Base-by-base conservation (phyloP, 2,797 vertebrate species). In the Enteromius viviparus region DNA sequence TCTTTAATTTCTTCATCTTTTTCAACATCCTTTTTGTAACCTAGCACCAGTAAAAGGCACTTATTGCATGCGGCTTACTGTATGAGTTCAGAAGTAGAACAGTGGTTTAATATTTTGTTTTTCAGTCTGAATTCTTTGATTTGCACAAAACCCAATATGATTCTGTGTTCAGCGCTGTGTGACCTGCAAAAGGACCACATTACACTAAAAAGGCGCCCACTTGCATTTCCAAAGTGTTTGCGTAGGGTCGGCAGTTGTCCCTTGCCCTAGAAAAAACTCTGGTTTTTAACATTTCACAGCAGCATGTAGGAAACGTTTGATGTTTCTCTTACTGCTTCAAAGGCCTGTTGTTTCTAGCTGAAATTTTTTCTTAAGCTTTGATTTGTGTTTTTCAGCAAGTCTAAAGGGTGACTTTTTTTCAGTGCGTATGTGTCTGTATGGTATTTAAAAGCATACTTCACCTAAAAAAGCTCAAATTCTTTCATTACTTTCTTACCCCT, bases 231-330 rank as follows among this genome's bases (percentile, higher is more conserved):
- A 23, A 42, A 80, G 23, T 29, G 62, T 29, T 26, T 70, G 26
- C 76, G 15, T 78, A 53, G 62, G 80, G 81, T 81, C 77, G 34
- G 12, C 29, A 71, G 49, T 37, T 69, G 45, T 68, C 45, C 58
- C 76, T 49, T 83, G 69, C 15, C 76, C 81, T 80, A 80, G 76
- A 85, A 83, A 83, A 58, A 68, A 21, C 32, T 32, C 15, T 42
- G 42, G 42, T 76, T 85, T 81, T 21, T 65, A 45, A 80, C 26
- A 23, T 85, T 83, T 75, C 21, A 68, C 14, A 64, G 42, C 40
- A 42, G 40, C 70, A 53, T 81, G 74, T 55, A 69, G 26, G 69
- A 85, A 84, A 65, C 40, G 66, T 84, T 87, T 84, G 74, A 84
- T 78, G 66, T 58, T 58, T 78, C 47, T 68, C 40, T 68, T 23